These are phyloP conservation scores for Sterna hirundo DNA, from an alignment of 2,113 vertebrate species.

Conservation along the genomic window DNA sequence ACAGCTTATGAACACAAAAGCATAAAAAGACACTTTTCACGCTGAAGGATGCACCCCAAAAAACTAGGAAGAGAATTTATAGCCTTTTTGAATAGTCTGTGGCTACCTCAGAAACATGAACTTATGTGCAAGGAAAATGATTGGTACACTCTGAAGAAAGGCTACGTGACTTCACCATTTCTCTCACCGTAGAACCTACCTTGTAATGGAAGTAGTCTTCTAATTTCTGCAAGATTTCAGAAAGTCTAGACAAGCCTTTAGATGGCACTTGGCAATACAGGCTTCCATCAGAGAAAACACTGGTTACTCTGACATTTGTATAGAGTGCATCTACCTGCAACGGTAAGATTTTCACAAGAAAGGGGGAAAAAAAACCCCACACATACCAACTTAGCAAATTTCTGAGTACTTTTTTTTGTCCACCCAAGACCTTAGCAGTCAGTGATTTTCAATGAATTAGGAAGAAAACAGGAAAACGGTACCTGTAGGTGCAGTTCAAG, in stretches of 20 bases:
- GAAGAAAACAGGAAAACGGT: background rate
- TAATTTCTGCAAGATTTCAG: constrained; percentile 78
- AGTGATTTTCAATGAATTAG: background rate
- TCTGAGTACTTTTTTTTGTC: background rate
- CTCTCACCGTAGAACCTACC: constrained; percentile 65
- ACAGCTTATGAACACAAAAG: background rate
- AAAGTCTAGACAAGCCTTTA: constrained; percentile 83
- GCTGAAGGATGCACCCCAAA: background rate
- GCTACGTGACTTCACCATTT: background rate
- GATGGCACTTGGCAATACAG: constrained; percentile 90
- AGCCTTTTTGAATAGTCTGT: background rate
- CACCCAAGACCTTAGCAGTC: background rate
- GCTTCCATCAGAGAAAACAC: constrained; percentile 85
- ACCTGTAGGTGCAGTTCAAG: constrained; percentile 87
- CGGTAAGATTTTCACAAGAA: background rate
- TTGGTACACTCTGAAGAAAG: background rate
- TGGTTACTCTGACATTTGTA: constrained; percentile 83
- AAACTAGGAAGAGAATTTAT: background rate
- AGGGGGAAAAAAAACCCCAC: fast-evolving
- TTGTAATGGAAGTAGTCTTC: constrained; percentile 82
- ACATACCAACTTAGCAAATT: background rate
- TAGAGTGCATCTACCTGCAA: constrained; percentile 82
- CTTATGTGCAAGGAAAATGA: background rate
- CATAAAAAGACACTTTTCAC: background rate
- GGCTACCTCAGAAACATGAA: background rate